phyloP scores from a whole-genome alignment of 2,113 vertebrate genomes.

The Corydoras maculifer region DNA sequence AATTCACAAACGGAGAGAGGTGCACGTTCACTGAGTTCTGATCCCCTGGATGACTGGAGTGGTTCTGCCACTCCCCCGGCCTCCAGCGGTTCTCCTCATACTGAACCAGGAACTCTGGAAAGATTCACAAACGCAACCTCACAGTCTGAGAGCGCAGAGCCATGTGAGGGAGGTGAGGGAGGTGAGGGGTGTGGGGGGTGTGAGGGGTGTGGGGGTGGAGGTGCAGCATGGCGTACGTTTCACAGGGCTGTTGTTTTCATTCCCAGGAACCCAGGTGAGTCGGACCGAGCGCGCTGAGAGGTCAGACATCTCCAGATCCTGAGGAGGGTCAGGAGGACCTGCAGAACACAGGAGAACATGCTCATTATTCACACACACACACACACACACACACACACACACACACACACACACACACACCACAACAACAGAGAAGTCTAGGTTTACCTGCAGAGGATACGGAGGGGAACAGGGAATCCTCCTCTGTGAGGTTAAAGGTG shows the following conservation, averaged over 20 bases:
- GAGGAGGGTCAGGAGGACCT: conserved; percentile 83
- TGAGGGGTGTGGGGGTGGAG: neutral
- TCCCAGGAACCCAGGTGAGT: conserved; percentile 90
- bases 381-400: no score
- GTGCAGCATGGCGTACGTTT: conserved; percentile 64
- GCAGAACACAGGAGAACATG: neutral
- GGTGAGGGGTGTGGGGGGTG: no score
- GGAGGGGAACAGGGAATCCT: no score
- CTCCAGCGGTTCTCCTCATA: conserved; percentile 85
- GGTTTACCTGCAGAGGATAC: no score
- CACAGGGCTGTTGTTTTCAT: conserved; percentile 87
- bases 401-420: no score
- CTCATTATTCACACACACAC: no score
- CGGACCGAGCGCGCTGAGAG: conserved; percentile 76
- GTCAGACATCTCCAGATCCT: conserved; percentile 85
- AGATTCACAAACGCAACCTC: neutral
- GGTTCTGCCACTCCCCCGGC: conserved; percentile 78
- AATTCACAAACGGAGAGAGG: conserved; percentile 87
- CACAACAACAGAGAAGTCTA: no score
- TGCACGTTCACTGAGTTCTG: conserved; percentile 80
- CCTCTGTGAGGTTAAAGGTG: no score
- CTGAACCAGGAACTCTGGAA: conserved; percentile 82
- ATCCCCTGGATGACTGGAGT: conserved; percentile 76
- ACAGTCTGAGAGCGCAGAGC: neutral
- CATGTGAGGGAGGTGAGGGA: no score